Evolutionary conservation across 2,888 invertebrate species (phyloP).

Genomic region (Trichacis sp.): DNA sequence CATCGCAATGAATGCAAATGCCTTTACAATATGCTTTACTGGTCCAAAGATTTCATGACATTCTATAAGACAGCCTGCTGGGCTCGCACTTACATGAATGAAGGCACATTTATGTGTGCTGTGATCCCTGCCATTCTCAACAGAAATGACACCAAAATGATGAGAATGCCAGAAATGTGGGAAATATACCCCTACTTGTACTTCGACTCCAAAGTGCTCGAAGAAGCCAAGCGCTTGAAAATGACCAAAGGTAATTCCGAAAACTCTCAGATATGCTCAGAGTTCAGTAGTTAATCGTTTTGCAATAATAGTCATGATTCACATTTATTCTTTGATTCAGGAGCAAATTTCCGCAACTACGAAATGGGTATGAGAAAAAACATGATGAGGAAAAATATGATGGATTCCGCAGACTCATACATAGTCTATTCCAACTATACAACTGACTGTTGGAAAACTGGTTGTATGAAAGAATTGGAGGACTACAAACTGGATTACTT

Average conservation of each 20-base stretch:
- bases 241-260: slow-evolving; percentile 67
- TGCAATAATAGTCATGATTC: too few species aligned
- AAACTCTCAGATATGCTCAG: too few species aligned
- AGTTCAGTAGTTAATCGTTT: too few species aligned
- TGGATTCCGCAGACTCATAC: slow-evolving; percentile 66
- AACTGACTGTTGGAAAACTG: slow-evolving; percentile 70
- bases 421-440: slow-evolving; percentile 76
- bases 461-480: slow-evolving; percentile 60
- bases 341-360: slow-evolving; percentile 48
- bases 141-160: slow-evolving; percentile 75
- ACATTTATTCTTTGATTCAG: too few species aligned
- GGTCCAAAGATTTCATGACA: slow-evolving; percentile 79
- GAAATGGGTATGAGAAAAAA: slow-evolving; percentile 57
- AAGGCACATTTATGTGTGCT: slow-evolving; percentile 77
- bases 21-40: slow-evolving; percentile 78
- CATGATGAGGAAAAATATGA: slow-evolving; percentile 16
- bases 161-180: slow-evolving; percentile 79
- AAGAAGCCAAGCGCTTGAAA: slow-evolving; percentile 75
- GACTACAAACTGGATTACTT: slow-evolving; percentile 77
- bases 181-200: slow-evolving; percentile 81
- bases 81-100: slow-evolving; percentile 77
- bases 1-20: slow-evolving; percentile 75
- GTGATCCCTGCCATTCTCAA: slow-evolving; percentile 76
- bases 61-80: slow-evolving; percentile 80
- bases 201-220: slow-evolving; percentile 77